A percentile compares a stretch with the other conserved stretches of the same genome.
These are phyloP conservation scores for Toxostoma redivivum DNA, from an alignment of 2,113 vertebrate species.

Conservation along the genomic window DNA sequence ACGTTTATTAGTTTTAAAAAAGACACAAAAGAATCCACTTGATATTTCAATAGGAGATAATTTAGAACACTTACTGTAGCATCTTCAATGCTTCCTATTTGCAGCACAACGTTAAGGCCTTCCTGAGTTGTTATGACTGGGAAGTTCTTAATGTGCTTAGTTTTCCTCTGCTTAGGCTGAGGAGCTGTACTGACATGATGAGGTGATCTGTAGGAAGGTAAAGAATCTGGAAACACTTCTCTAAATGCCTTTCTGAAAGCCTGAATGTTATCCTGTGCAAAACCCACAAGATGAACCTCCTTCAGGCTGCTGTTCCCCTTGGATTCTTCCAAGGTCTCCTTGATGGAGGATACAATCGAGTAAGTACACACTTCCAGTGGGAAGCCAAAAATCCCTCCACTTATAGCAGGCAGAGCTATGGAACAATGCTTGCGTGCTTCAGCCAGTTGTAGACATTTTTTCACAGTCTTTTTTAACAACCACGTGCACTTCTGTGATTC, in stretches of 20 bases:
- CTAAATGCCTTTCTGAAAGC: slow-evolving; percentile 68
- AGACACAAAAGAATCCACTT: not conserved
- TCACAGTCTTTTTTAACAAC: slow-evolving; percentile 68
- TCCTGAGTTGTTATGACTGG: slow-evolving; percentile 62
- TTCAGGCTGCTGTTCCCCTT: slow-evolving; percentile 45
- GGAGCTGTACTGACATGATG: not conserved
- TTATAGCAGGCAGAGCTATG: slow-evolving; percentile 83
- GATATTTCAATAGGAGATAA: not conserved
- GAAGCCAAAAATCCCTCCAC: slow-evolving; percentile 74
- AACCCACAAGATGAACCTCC: slow-evolving; percentile 80
- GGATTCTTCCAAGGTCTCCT: slow-evolving; percentile 64
- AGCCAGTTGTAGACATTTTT: slow-evolving; percentile 70
- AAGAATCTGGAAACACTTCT: slow-evolving; percentile 55
- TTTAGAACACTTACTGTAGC: slow-evolving; percentile 72
- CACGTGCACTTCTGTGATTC: not conserved
- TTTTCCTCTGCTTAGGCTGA: not conserved
- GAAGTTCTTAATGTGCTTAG: not conserved
- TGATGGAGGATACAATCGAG: slow-evolving; percentile 73
- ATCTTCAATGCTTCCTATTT: slow-evolving; percentile 73
- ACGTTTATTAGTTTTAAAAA: not conserved
- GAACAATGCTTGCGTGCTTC: slow-evolving; percentile 49
- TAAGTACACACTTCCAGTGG: slow-evolving; percentile 63
- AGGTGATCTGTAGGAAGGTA: accelerated
- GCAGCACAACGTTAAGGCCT: slow-evolving; percentile 73
- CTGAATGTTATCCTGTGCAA: slow-evolving; percentile 27